Percentiles rank a stretch among this genome's conserved stretches.
phyloP scores from a whole-genome alignment of 2,797 vertebrate genomes.

The Acanthurus lineatus region DNA sequence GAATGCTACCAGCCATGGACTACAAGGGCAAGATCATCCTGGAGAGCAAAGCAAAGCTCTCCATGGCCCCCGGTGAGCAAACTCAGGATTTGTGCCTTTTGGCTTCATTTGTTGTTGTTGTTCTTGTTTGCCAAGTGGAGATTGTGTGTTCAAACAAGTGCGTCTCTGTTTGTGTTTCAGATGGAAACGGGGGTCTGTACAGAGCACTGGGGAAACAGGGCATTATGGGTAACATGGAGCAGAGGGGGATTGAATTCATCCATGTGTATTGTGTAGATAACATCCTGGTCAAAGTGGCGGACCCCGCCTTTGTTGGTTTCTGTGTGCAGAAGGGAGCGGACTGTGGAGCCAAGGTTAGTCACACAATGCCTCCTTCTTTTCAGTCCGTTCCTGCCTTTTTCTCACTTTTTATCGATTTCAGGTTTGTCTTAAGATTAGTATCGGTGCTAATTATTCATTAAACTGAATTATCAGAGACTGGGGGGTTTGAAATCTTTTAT shows the following conservation, averaged over 20 bases:
- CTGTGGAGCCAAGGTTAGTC: conserved; percentile 95
- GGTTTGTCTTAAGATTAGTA: background rate
- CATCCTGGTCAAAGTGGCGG: conserved; percentile 96
- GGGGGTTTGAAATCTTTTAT: background rate
- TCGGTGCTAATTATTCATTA: background rate
- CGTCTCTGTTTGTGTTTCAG: conserved; percentile 77
- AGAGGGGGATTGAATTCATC: conserved; percentile 87
- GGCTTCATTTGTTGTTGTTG: background rate
- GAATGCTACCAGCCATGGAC: conserved; percentile 97
- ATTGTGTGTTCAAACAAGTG: background rate
- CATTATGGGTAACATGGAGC: conserved; percentile 92
- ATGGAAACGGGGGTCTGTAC: conserved; percentile 97
- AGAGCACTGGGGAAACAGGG: conserved; percentile 90
- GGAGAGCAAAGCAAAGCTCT: conserved; percentile 92
- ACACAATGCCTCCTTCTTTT: conserved; percentile 1
- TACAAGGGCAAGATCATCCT: conserved; percentile 94
- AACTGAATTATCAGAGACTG: background rate
- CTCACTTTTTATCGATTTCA: background rate
- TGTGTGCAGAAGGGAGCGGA: conserved; percentile 94
- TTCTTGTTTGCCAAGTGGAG: background rate
- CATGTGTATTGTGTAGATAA: conserved; percentile 99
- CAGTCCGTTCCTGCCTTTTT: background rate
- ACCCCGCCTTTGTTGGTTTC: conserved; percentile 95
- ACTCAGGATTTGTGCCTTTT: background rate
- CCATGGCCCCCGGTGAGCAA: conserved; percentile 94